Percentiles rank a stretch among this genome's conserved stretches.
phyloP scores from a whole-genome alignment of 1,140 invertebrate genomes.

The Phenacoccus solenopsis region DNA sequence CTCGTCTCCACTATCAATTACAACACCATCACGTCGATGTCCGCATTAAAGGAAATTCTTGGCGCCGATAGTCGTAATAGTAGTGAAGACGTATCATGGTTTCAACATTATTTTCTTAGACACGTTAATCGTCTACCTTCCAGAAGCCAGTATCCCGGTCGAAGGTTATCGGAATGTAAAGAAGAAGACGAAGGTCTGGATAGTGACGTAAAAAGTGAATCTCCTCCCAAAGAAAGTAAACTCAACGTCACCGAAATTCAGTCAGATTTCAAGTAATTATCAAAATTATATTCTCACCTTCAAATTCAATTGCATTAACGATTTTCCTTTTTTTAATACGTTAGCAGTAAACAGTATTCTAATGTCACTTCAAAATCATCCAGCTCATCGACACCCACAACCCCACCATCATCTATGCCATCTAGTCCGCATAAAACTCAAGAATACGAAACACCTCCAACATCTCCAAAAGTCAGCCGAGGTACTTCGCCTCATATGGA shows the following conservation, averaged over 20 bases:
- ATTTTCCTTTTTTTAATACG: no score
- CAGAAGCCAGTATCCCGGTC: conserved; percentile 30
- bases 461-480: conserved; percentile 24
- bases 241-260: not conserved
- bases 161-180: conserved; percentile 63
- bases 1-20: conserved; percentile 50
- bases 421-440: conserved; percentile 39
- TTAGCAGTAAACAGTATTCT: conserved; percentile 4
- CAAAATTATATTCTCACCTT: not conserved
- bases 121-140: conserved; percentile 52
- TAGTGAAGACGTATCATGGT: conserved; percentile 50
- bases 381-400: conserved; percentile 25
- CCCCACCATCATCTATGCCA: conserved; percentile 38
- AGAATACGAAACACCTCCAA: conserved; percentile 33
- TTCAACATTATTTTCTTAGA: conserved; percentile 57
- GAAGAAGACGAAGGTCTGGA: conserved; percentile 68
- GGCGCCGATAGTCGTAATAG: conserved; percentile 41
- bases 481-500: conserved; percentile 48
- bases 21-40: conserved; percentile 47
- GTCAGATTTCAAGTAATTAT: not conserved
- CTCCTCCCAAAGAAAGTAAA: not conserved
- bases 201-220: conserved; percentile 33
- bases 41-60: conserved; percentile 51
- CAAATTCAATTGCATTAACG: not conserved
- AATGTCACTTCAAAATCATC: not conserved